Evolutionary conservation across 2,888 invertebrate species (phyloP).

Genomic region (Gisinianus flammeolus): DNA sequence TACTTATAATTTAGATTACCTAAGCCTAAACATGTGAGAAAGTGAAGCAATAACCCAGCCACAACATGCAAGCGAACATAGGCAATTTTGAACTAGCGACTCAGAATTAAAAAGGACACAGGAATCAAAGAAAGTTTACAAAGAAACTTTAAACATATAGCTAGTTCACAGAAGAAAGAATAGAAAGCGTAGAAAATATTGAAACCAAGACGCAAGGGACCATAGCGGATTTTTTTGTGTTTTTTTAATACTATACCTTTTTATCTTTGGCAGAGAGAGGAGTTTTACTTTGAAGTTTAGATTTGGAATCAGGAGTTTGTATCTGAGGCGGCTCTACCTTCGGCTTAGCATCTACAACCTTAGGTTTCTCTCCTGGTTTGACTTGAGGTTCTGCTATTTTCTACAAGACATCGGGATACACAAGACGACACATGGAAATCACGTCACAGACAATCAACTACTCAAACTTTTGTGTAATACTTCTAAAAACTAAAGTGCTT

Average conservation of each 20-base stretch:
- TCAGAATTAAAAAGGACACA: too few relatives aligned
- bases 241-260: slow-evolving; percentile 31
- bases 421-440: slow-evolving; percentile 26
- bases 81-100: too few relatives aligned
- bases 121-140: too few relatives aligned
- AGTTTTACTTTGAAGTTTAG: slow-evolving; percentile 14
- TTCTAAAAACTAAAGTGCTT: neutral
- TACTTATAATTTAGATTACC: too few relatives aligned
- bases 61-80: too few relatives aligned
- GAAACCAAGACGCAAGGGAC: neutral
- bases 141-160: neutral
- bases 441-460: slow-evolving; percentile 14
- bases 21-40: too few relatives aligned
- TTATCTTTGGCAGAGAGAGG: slow-evolving; percentile 29
- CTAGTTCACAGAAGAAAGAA: too few relatives aligned
- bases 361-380: slow-evolving; percentile 38
- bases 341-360: slow-evolving; percentile 38
- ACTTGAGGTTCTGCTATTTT: slow-evolving; percentile 16
- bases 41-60: too few relatives aligned
- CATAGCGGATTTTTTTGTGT: neutral
- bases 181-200: neutral
- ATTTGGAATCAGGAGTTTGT: slow-evolving; percentile 47
- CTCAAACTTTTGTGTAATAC: slow-evolving; percentile 2
- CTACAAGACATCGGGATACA: neutral
- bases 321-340: slow-evolving; percentile 56